Percentiles rank a stretch among this genome's conserved stretches.
Conservation (phyloP, 2,888 invertebrate species). For the Stegana nigrithorax region DNA sequence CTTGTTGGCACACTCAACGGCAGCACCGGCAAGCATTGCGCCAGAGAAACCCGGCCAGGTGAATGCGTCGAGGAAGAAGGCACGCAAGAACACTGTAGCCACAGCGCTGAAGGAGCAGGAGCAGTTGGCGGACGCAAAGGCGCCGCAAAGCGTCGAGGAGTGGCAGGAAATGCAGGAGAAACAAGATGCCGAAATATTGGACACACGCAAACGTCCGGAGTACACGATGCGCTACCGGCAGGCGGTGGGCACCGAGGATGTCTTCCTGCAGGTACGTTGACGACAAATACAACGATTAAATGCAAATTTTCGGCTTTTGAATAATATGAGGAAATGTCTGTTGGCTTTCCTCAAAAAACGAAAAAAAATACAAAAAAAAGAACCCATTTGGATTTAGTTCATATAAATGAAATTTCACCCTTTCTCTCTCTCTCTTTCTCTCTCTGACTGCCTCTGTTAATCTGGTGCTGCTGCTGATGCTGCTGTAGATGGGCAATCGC, state of each 20-base stretch:
- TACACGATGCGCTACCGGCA: conserved; percentile 89
- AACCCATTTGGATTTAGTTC: background rate
- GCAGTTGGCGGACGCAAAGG: too few species aligned
- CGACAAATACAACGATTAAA: background rate
- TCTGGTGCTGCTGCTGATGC: background rate
- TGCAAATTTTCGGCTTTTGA: background rate
- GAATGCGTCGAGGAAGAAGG: too few species aligned
- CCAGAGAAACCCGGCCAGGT: too few species aligned
- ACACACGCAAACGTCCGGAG: conserved; percentile 76
- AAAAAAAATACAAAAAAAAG: too few species aligned
- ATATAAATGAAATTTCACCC: background rate
- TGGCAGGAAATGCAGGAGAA: conserved; percentile 70
- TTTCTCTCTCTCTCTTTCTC: background rate
- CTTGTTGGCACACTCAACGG: background rate
- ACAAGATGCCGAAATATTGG: conserved; percentile 71
- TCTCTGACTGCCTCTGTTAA: background rate
- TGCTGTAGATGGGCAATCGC: conserved; percentile 86
- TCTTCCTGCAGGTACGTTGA: conserved; percentile 79
- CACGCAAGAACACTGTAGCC: conserved; percentile 39
- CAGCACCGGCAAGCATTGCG: conserved; percentile 70
- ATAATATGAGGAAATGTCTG: too few species aligned
- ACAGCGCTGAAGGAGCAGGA: conserved; percentile 40
- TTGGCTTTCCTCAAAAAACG: too few species aligned
- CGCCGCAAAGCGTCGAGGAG: conserved; percentile 54
- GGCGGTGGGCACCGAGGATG: conserved; percentile 85